Evolutionary conservation across 2,888 invertebrate genomes (phyloP), one percentile per base, ranked within the genome.

Genomic region (Cheilosia soror): DNA sequence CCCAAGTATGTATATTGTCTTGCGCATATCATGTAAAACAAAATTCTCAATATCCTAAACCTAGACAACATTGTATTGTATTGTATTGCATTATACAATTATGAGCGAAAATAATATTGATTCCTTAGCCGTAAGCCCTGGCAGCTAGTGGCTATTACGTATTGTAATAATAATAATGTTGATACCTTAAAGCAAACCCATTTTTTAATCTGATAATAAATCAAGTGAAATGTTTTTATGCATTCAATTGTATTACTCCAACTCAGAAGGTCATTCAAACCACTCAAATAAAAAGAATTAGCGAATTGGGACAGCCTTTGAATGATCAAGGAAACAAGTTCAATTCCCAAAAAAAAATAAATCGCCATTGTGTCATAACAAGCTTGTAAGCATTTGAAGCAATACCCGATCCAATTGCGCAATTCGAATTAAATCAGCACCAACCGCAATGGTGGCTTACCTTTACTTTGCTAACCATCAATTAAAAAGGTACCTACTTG

Each of bases 371-470:
- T 15, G 40, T 40, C 65, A 75, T 75, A 66, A 66, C 65, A 57
- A 75, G 65, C 65, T 42, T 40, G 65, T 49, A 76, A 68, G 58
- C 66, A 42, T 42, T 66, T 51, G 65, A 57, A 55, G 57, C 65
- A 63, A 65, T 47, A 66, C 31, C 15, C 31, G 42, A 58, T 57
- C 53, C 3, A 37, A 65, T 75, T 75, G 47, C 57, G 75, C 27
- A 75, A 75, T 66, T 51, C 20, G 13, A 76, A 40, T 47, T 20
- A 68, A 68, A 33, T 66, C 51, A 75, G 6, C 71, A 42, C 72
- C 49, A 9, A 11, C 29, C 11, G n/a, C 6, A 2, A 7, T 37
- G 25, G 27, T 9, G 49, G 9, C 2, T 44, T 44, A 31, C 37
- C 31, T 4, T 4, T 49, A 6, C 47, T 27, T 65, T 63, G 13